A percentile compares a stretch with the other conserved stretches of the same genome.
phyloP scores from a whole-genome alignment of 2,888 invertebrate species.

The Didymodactylos carnosus region DNA sequence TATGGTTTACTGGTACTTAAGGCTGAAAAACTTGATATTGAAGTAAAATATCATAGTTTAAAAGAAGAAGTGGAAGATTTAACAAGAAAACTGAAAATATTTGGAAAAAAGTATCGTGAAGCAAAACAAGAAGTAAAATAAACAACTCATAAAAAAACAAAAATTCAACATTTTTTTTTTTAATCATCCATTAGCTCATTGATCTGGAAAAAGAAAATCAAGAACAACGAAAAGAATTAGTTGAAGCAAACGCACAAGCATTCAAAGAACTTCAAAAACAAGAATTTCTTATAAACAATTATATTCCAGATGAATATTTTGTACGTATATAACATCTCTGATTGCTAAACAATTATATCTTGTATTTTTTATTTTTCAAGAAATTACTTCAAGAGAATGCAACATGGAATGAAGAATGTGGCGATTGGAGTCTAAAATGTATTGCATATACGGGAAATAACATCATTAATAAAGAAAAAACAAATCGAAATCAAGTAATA shows the following conservation, averaged over 20 bases:
- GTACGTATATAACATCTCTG: neutral
- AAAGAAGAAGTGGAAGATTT: slow-evolving; percentile 85
- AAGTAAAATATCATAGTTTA: slow-evolving; percentile 74
- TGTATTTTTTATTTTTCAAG: slow-evolving; percentile 33
- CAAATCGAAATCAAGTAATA: slow-evolving; percentile 15
- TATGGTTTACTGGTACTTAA: slow-evolving; percentile 23
- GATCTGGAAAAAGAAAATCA: neutral
- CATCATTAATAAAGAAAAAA: slow-evolving; percentile 8
- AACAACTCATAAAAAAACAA: neutral
- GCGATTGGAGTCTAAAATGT: slow-evolving; percentile 91
- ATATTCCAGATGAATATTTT: slow-evolving; percentile 2
- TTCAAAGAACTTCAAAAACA: neutral
- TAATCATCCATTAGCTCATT: neutral
- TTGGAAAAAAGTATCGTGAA: slow-evolving; percentile 40
- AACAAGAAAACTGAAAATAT: slow-evolving; percentile 70
- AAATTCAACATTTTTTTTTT: slow-evolving; percentile 1
- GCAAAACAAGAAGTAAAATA: neutral
- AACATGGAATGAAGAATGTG: slow-evolving; percentile 87
- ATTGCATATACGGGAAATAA: slow-evolving; percentile 73
- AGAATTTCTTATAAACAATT: neutral
- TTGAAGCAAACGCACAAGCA: neutral
- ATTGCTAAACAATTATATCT: slow-evolving; percentile 9
- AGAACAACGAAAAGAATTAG: neutral
- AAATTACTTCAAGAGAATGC: slow-evolving; percentile 65
- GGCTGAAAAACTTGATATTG: slow-evolving; percentile 74